These are phyloP conservation scores for Amorpha juglandis DNA, from an alignment of 2,888 invertebrate species.

Conservation along the genomic window DNA sequence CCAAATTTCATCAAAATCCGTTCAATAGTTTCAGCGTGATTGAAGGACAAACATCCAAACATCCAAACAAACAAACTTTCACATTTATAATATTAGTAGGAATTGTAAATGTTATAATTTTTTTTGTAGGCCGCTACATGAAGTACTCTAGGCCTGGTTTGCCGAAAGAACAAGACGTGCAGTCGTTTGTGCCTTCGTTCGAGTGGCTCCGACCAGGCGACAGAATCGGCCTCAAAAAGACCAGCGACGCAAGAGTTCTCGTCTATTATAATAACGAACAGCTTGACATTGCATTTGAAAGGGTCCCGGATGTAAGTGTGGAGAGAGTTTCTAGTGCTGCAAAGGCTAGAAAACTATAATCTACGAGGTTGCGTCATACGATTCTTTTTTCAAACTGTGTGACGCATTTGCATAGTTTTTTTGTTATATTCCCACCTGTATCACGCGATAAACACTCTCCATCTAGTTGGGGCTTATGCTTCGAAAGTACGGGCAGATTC, in stretches of 20 bases:
- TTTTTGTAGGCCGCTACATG: constrained; percentile 60
- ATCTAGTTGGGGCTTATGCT: no score
- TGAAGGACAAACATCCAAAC: no score
- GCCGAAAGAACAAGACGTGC: constrained; percentile 50
- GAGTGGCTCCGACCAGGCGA: constrained; percentile 93
- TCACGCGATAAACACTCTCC: no score
- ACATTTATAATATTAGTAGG: no score
- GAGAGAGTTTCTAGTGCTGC: background rate
- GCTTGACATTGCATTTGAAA: constrained; percentile 89
- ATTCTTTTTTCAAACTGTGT: no score
- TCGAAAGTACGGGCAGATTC: no score
- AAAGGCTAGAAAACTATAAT: background rate
- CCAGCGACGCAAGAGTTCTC: constrained; percentile 87
- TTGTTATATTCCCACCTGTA: no score
- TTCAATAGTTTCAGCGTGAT: no score
- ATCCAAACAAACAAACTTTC: no score
- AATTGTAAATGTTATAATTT: background rate
- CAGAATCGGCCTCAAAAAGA: constrained; percentile 89
- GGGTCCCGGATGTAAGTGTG: constrained; percentile 89
- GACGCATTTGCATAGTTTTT: no score
- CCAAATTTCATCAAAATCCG: no score
- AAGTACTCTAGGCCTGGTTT: constrained; percentile 58
- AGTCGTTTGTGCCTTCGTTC: constrained; percentile 81
- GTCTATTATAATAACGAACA: constrained; percentile 93
- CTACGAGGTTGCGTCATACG: no score